Conservation (phyloP, 2,888 invertebrate species). For the Euphydryas editha region DNA sequence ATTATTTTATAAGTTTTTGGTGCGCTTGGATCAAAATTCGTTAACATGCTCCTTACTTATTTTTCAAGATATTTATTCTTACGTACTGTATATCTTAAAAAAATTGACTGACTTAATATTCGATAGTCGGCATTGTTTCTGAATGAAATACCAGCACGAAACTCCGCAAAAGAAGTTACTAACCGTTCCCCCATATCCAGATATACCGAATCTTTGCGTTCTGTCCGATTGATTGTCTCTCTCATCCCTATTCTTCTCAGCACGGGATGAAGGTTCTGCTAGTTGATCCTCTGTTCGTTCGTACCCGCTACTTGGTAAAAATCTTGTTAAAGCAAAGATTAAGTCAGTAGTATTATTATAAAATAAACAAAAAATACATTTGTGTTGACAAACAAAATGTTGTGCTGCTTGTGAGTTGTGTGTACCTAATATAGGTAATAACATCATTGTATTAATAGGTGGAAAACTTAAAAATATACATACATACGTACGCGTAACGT, state of each 20-base stretch:
- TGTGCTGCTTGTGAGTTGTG: no score
- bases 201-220: constrained; percentile 82
- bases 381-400: neutral
- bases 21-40: no score
- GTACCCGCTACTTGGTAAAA: constrained; percentile 70
- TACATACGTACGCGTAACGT: no score
- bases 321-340: constrained; percentile 61
- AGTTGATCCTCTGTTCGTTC: constrained; percentile 76
- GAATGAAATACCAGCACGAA: neutral
- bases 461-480: no score
- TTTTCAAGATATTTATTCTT: no score
- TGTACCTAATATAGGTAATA: no score
- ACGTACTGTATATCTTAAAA: no score
- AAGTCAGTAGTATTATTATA: neutral
- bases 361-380: neutral
- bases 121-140: neutral
- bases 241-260: constrained; percentile 65
- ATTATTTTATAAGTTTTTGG: no score
- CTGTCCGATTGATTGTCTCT: constrained; percentile 67
- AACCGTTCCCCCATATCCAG: constrained; percentile 77
- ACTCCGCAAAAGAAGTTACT: constrained; percentile 45
- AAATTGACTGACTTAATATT: no score
- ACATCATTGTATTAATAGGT: no score
- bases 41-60: no score
- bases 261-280: constrained; percentile 73